These are phyloP conservation scores for Trachelus troglodyta DNA, from an alignment of 2,888 invertebrate genomes.

Conservation along the genomic window DNA sequence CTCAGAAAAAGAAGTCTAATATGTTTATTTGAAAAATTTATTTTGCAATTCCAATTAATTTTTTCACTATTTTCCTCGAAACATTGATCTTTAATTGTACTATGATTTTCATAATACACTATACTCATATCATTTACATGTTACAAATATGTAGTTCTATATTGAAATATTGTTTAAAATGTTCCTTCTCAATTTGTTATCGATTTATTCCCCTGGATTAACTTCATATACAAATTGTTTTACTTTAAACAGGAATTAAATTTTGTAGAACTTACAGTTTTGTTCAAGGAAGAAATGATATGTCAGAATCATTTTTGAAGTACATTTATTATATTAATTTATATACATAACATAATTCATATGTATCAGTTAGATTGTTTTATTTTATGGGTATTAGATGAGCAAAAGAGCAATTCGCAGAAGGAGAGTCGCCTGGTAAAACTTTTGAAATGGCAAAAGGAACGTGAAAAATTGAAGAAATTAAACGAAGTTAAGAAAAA, in stretches of 20 bases:
- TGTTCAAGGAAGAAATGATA: no score
- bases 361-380: neutral
- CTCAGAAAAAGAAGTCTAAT: no score
- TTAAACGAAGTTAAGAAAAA: slow-evolving; percentile 40
- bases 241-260: no score
- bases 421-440: slow-evolving; percentile 24
- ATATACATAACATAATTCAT: neutral
- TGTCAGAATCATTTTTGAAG: no score
- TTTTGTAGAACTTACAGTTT: no score
- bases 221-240: no score
- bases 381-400: neutral
- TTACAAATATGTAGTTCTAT: neutral
- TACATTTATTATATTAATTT: neutral
- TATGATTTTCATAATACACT: neutral
- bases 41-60: neutral
- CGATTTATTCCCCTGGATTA: no score
- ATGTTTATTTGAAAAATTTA: no score
- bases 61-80: neutral
- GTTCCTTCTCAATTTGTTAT: neutral
- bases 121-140: neutral
- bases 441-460: slow-evolving; percentile 46
- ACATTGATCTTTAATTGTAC: neutral
- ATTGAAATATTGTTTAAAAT: neutral
- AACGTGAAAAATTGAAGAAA: slow-evolving; percentile 37
- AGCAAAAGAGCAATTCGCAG: neutral